Evolutionary conservation across 2,797 vertebrate species (phyloP), one percentile per base, ranked within the genome.

Genomic region (Selene dorsalis): DNA sequence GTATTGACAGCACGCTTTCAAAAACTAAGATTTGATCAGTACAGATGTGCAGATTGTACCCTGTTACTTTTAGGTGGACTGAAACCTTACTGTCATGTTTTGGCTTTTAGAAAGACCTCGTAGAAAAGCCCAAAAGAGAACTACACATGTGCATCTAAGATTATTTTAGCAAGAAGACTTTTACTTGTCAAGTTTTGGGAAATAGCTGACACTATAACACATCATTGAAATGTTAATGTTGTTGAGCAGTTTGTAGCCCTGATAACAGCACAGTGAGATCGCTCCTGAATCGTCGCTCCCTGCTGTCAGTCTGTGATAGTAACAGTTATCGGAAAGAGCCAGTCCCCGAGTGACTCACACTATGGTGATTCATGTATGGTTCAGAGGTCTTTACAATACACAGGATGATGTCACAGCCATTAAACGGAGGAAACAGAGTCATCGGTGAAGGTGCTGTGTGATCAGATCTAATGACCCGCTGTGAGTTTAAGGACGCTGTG

Each of bases 311-410:
- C 20, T 67, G 32, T 63, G 65, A 66, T 66, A 18, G 28, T 18
- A 74, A 55, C 61, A 9, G 18, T 57, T 35, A 67, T 81, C 70
- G 64, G 56, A 59, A 32, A 22, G 43, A 59, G 17, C 14, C 39
- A 24, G 55, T 67, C 63, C 38, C 75, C 43, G 3, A 20, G 1
- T 74, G 79, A 82, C 63, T 83, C 77, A 56, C 24, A 52, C 4
- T 43, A n/a, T 6, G 56, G 28, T 48, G 68, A 75, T 11, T 3
- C 63, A 39, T 11, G 26, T 3, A 0, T 4, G 1, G 32, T 35
- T 8, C 32, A 35, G 32, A 35, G 32, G 32, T 35, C 18, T 64
- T 75, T 30, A 28, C 9, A 1, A 43, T 6, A 60, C 14, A 24
- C 13, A 45, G 6, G 22, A 22, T 24, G 30, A 48, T 28, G 11